Base-by-base conservation (phyloP, 1,140 invertebrate genomes). In the Fopius arisanus region DNA sequence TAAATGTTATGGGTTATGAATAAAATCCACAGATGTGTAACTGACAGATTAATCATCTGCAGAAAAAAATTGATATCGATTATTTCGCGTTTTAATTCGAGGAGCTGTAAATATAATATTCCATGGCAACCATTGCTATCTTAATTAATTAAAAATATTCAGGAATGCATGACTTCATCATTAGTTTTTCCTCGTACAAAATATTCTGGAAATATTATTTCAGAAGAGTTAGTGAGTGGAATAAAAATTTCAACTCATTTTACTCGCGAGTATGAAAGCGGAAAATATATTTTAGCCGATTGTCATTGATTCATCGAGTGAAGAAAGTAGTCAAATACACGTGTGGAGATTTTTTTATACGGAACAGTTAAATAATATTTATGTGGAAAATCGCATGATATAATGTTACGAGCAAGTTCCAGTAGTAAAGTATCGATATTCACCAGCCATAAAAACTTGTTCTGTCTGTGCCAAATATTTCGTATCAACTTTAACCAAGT, bases 311-410 rank as follows among this genome's bases (percentile, higher is more conserved):
- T 62, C 48, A 65, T 66, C 48, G 37, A 65, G 29, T 63, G 28
- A 43, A 41, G 37, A 72, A 51, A 16, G 40, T 54, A 59, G 33
- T 3, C 51, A 70, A 23, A 31, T 10, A n/a, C 2, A n/a, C 12
- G 6, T 7, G 29, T 43, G 19, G 48, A 31, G 19, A 70, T n/a
- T 1, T 37, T 37, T 37, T 37, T 37, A 37, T 37, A 12, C 33
- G 33, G 33, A n/a, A 37, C 59, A 40, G 70, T 21, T 26, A 26
- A 26, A 37, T 65, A 72, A 43, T 72, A 72, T 72, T 72, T 72
- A 72, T 72, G 70, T 28, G 54, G 33, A 72, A 65, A 65, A 72
- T 72, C 37, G 65, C 37, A 72, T 72, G 40, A 37, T 23, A 65
- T 19, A 31, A 37, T 19, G 23, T 12, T 62, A 21, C n/a, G 63